Percentiles rank a stretch among this genome's conserved stretches.
Conservation (phyloP, 2,797 vertebrate genomes). For the Rhynchotus rufescens region DNA sequence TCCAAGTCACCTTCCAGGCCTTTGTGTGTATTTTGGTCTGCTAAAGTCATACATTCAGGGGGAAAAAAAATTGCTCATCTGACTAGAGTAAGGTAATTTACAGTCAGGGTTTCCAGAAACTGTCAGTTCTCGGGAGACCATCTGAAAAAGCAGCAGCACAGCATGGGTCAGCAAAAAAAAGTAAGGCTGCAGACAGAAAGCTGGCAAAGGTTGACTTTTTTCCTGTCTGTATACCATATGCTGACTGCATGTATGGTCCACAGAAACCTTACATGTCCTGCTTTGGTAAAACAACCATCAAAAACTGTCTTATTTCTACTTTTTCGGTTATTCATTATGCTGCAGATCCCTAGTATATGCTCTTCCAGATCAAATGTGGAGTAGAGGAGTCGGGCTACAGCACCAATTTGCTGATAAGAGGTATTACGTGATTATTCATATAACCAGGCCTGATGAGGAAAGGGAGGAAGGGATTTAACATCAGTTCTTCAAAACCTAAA, state of each 20-base stretch:
- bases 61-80: neutral
- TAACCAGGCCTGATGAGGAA: neutral
- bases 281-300: neutral
- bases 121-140: constrained; percentile 31
- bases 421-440: constrained; percentile 13
- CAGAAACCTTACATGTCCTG: neutral
- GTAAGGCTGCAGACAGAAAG: constrained; percentile 34
- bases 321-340: neutral
- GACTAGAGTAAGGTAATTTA: neutral
- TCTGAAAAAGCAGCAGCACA: constrained; percentile 11
- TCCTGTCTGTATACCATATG: constrained; percentile 25
- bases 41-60: neutral
- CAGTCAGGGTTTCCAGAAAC: constrained; percentile 40
- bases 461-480: constrained; percentile 4
- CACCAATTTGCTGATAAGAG: neutral
- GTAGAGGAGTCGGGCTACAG: neutral
- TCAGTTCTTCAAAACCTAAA: constrained; percentile 3
- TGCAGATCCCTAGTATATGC: neutral
- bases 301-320: neutral
- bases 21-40: neutral
- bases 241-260: neutral
- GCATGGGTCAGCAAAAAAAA: constrained; percentile 36
- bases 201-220: constrained; percentile 31
- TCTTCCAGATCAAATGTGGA: neutral
- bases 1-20: neutral